Conservation (phyloP, 2,113 vertebrate species). For the Piprites chloris region DNA sequence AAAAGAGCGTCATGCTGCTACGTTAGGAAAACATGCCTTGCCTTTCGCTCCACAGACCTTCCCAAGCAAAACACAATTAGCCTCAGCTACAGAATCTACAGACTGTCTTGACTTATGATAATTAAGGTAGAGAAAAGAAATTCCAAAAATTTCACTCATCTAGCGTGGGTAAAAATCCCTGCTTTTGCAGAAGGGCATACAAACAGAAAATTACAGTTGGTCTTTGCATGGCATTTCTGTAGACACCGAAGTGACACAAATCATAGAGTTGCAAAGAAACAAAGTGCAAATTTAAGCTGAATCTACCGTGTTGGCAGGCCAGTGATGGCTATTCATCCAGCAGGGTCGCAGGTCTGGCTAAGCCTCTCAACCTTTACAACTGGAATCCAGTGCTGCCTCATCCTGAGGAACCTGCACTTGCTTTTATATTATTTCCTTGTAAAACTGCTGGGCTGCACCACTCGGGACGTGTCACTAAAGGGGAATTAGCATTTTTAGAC, state of each 20-base stretch:
- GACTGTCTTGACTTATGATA: not conserved
- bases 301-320: not conserved
- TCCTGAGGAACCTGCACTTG: not conserved
- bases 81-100: not conserved
- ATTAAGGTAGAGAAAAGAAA: not conserved
- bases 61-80: not conserved
- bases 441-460: not conserved
- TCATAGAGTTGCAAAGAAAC: not conserved
- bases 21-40: accelerated
- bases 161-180: not conserved
- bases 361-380: not conserved
- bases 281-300: not conserved
- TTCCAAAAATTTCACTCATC: not conserved
- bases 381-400: not conserved
- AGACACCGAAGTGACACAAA: accelerated
- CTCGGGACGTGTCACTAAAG: not conserved
- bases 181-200: not conserved
- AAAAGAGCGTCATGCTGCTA: accelerated
- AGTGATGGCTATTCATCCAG: not conserved
- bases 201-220: not conserved
- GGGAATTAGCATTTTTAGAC: not conserved
- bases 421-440: not conserved
- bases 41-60: not conserved
- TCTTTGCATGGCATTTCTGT: not conserved
- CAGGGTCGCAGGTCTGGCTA: not conserved